These are phyloP conservation scores for Spondyliosoma cantharus DNA, from an alignment of 2,797 vertebrate genomes.

Conservation along the genomic window DNA sequence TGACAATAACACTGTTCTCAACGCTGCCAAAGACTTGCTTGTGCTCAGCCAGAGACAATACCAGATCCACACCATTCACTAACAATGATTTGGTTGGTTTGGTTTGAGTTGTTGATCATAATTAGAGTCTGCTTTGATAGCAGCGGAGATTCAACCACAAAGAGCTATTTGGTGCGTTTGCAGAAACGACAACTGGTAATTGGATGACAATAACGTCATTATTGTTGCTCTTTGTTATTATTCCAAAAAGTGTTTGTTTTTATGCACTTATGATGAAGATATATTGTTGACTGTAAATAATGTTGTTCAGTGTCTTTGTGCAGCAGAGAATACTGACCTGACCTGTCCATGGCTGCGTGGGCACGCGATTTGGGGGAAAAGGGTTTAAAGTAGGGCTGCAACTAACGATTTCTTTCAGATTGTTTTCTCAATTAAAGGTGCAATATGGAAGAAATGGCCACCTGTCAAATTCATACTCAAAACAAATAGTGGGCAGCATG, in stretches of 20 bases:
- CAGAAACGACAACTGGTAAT: conserved; percentile 4
- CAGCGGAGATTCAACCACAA: conserved; percentile 30
- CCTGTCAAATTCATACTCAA: too few species aligned
- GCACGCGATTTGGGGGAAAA: background rate
- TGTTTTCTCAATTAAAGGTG: background rate
- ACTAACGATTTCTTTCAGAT: background rate
- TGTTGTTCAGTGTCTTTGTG: background rate
- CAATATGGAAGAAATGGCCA: too few species aligned
- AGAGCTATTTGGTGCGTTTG: conserved; percentile 5
- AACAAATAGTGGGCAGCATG: too few species aligned
- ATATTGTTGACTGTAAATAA: background rate
- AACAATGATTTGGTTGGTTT: conserved; percentile 49
- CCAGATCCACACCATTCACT: conserved; percentile 53
- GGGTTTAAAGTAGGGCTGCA: background rate
- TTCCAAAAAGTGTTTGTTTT: background rate
- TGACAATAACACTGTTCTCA: conserved; percentile 55
- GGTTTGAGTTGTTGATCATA: conserved; percentile 56
- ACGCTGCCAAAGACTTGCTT: conserved; percentile 56
- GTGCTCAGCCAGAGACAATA: conserved; percentile 51
- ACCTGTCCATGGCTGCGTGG: background rate
- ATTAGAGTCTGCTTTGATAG: conserved; percentile 49
- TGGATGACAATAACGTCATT: background rate
- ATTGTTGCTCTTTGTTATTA: background rate
- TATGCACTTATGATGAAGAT: background rate
- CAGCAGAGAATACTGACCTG: background rate